Evolutionary conservation across 1,140 invertebrate genomes (phyloP), one percentile per base, ranked within the genome.

Genomic region (Ceratina japonica): DNA sequence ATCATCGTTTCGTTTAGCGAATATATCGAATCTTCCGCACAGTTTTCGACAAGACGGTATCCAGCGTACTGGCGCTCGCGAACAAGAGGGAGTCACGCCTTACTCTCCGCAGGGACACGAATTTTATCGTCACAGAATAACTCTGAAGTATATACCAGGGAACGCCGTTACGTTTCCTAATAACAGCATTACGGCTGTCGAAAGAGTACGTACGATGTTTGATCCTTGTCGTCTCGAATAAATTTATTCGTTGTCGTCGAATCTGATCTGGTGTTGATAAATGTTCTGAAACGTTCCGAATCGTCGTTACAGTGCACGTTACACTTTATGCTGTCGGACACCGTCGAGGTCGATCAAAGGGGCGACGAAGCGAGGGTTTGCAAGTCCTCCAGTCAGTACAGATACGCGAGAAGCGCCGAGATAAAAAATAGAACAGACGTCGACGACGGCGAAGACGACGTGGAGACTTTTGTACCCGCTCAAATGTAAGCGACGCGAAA

Each of bases 41-140:
- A 95, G 95, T 74, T 96, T 95, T 85, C 93, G 95, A n/a, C 94
- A 95, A 91, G 95, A 96, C 89, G 96, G 96, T 27, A 95, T 96
- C 37, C 3, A 18, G 91, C 85, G 37, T 51, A 82, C 89, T 3
- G 63, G 78, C 4, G 84, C 92, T 0, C 69, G 49, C 1, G 49
- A 80, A n/a, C 71, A 86, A 12, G 83, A 77, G 68, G 89, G 87
- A 16, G 82, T 94, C 3, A 87, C 95, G 59, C 95, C 95, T 0
- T 96, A 93, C 80, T 93, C 94, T 72, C 93, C 95, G 1, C 93
- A 92, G 5, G 93, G 93, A 70, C 91, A 93, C 54, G 94, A 95
- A 75, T 94, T 94, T 81, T 92, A 93, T 56, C 94, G 95, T 61
- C 93, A 94, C 79, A 90, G 92, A 44, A 87, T 95, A 24, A 87